Base-by-base conservation (phyloP, 2,797 vertebrate species). In the Rhinichthys osculus region DNA sequence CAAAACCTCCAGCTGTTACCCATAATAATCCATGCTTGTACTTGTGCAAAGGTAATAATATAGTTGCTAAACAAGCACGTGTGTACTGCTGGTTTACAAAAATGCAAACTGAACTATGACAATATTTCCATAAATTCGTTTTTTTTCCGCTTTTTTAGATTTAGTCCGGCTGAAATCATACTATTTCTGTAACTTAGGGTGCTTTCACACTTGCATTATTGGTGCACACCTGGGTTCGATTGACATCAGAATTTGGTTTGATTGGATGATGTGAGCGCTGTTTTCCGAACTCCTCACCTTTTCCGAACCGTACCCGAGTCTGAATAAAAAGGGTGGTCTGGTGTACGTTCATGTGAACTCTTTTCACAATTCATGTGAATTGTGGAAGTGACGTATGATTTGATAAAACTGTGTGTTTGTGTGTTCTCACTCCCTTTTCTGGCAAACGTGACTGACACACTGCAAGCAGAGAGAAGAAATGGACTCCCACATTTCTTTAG, bases 1-100 rank as follows among this genome's bases (percentile, higher is more conserved):
- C 90, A 82, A 87, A 89, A 89, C 82, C 86, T 83, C 84, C 88
- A 88, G 86, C 86, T 90, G 87, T 86, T 87, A 81, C 62, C 77
- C 84, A 84, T 86, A 88, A 88, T 76, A 78, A 85, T 80, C 87
- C 76, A 71, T 62, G 81, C 82, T 87, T 76, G 77, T 70, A 59
- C 80, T 78, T 67, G 35, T 44, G 64, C 81, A 57, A 77, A 88
- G 80, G 83, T 86, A 73, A 78, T 86, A 78, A 71, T 83, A 57
- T 6, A n/a, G 80, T 71, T 82, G 80, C 23, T 71, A 82, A 70
- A 40, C 10, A 54, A 6, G 14, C 50, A 70, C 0, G 5, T 57
- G 50, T 52, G 35, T 52, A 47, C 67, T 7, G 16, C 35, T 59
- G 80, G 50, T 17, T 23, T 40, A 70, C 80, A 71, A 85, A 78